phyloP scores from a whole-genome alignment of 2,797 vertebrate species.

The Kryptolebias ocellatus region DNA sequence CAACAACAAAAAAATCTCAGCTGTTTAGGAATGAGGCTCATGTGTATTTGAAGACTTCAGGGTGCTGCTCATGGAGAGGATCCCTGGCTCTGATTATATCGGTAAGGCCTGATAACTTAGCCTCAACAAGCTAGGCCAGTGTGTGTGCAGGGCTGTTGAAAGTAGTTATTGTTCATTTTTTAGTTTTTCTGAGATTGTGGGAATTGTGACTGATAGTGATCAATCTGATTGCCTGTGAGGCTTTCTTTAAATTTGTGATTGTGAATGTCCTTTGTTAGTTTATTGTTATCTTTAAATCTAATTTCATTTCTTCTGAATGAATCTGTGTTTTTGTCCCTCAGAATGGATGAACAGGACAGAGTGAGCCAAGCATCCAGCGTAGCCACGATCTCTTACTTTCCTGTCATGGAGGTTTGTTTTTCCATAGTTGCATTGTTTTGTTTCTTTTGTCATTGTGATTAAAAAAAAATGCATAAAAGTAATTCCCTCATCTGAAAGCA shows the following conservation, averaged over 20 bases:
- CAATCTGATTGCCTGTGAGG: not conserved
- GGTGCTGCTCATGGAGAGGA: constrained; percentile 23
- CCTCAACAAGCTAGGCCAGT: constrained; percentile 14
- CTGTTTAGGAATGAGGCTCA: constrained; percentile 51
- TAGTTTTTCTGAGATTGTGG: not conserved
- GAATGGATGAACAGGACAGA: constrained; percentile 88
- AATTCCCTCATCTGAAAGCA: constrained; percentile 16
- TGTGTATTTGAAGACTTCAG: constrained; percentile 25
- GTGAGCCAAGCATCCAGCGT: constrained; percentile 87
- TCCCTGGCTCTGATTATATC: constrained; percentile 27
- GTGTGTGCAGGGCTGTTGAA: not conserved
- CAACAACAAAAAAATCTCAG: constrained; percentile 35
- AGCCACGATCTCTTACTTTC: constrained; percentile 85
- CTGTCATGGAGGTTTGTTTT: constrained; percentile 76
- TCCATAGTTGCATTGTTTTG: not conserved
- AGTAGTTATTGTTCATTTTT: not conserved
- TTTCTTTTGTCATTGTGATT: not conserved
- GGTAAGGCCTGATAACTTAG: constrained; percentile 56
- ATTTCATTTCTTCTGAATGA: not conserved
- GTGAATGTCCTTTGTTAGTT: not conserved
- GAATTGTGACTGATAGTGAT: not conserved
- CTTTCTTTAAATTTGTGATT: not conserved
- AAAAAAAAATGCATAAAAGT: not conserved
- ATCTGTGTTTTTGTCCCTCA: constrained; percentile 45
- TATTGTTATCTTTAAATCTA: not conserved